phyloP scores from a whole-genome alignment of 2,888 invertebrate genomes.

The Parnassius apollo region DNA sequence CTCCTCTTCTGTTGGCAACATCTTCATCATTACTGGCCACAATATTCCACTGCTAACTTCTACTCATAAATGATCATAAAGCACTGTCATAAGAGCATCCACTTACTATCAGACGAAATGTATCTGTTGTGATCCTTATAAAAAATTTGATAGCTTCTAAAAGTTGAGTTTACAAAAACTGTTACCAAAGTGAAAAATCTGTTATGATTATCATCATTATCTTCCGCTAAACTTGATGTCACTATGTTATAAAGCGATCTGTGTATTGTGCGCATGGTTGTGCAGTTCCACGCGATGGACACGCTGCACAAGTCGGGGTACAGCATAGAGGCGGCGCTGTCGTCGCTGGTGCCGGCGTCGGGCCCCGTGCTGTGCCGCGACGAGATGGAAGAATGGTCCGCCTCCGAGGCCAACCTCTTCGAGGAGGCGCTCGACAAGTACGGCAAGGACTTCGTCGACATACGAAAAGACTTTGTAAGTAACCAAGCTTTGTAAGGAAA shows the following conservation, averaged over 20 bases:
- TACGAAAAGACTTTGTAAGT: conserved; percentile 98
- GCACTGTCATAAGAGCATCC: too few species aligned
- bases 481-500: not conserved
- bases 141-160: too few species aligned
- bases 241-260: not conserved
- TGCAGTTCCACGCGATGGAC: conserved; percentile 98
- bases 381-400: conserved; percentile 99
- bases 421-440: conserved; percentile 99
- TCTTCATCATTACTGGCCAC: too few species aligned
- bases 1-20: too few species aligned
- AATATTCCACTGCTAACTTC: too few species aligned
- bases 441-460: conserved; percentile 99
- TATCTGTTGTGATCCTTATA: too few species aligned
- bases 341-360: conserved; percentile 95
- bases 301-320: conserved; percentile 95
- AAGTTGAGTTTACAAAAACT: too few species aligned
- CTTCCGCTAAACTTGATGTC: too few species aligned
- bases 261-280: not conserved
- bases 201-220: too few species aligned
- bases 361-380: conserved; percentile 98
- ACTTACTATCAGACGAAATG: too few species aligned
- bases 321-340: conserved; percentile 94
- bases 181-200: too few species aligned
- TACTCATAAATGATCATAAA: too few species aligned
- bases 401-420: conserved; percentile 98